Percentiles rank a stretch among this genome's conserved stretches.
Conservation (phyloP, 1,140 invertebrate genomes). For the Hycleus phaleratus region DNA sequence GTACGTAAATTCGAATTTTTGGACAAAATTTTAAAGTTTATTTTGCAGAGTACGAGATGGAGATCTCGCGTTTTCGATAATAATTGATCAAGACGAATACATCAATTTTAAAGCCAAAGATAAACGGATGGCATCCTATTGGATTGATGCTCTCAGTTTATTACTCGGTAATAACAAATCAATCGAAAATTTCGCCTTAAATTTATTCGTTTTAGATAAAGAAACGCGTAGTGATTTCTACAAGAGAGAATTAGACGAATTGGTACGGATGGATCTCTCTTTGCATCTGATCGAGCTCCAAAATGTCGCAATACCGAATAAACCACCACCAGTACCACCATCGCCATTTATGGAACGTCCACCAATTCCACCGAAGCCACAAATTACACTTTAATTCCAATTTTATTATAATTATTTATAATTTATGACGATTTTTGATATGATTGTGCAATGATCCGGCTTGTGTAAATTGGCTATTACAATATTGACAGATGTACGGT, state of each 20-base stretch:
- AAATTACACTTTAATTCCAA: background rate
- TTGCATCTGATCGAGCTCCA: slow-evolving; percentile 36
- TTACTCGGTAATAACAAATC: slow-evolving; percentile 17
- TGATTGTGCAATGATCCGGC: slow-evolving; percentile 8
- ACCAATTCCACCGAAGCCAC: slow-evolving; percentile 22
- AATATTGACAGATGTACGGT: slow-evolving; percentile 22
- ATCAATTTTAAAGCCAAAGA: slow-evolving; percentile 30
- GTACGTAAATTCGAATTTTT: slow-evolving; percentile 8
- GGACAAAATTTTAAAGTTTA: background rate
- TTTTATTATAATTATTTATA: background rate
- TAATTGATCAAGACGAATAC: slow-evolving; percentile 22
- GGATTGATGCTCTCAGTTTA: slow-evolving; percentile 32
- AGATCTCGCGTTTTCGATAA: slow-evolving; percentile 24
- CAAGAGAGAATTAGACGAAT: slow-evolving; percentile 27
- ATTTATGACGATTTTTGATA: slow-evolving; percentile 6
- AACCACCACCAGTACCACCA: slow-evolving; percentile 29
- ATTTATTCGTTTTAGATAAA: slow-evolving; percentile 19
- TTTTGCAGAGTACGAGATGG: slow-evolving; percentile 23
- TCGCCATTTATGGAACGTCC: slow-evolving; percentile 19
- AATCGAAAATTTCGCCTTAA: background rate
- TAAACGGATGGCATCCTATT: slow-evolving; percentile 26
- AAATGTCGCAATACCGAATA: slow-evolving; percentile 31
- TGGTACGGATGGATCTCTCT: slow-evolving; percentile 32
- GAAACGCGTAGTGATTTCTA: slow-evolving; percentile 24
- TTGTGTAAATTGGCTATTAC: slow-evolving; percentile 20